These are phyloP conservation scores for Pollenia labialis DNA, from an alignment of 2,888 invertebrate species.

Conservation along the genomic window DNA sequence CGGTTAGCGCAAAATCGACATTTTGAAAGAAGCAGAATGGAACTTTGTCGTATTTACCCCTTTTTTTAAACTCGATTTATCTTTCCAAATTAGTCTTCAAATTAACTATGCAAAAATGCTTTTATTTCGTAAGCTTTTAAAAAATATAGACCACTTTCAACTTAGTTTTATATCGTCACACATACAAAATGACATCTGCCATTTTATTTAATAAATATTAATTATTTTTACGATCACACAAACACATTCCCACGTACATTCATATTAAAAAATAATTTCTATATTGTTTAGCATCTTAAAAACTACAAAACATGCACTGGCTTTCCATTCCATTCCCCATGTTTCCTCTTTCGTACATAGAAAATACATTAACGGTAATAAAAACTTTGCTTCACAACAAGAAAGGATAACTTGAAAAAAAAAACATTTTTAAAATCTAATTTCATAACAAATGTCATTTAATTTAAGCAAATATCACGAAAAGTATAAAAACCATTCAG, in stretches of 20 bases:
- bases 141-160: background rate
- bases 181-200: conserved; percentile 19
- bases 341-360: conserved; percentile 22
- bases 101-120: no score
- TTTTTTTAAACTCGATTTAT: no score
- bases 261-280: conserved; percentile 39
- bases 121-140: background rate
- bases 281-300: conserved; percentile 10
- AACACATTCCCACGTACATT: background rate
- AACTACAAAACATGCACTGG: conserved; percentile 12
- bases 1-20: no score
- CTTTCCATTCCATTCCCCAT: background rate
- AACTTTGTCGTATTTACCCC: no score
- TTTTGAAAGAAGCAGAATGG: no score
- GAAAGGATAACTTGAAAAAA: conserved; percentile 14
- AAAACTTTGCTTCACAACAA: conserved; percentile 39
- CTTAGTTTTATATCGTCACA: background rate
- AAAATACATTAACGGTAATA: conserved; percentile 59
- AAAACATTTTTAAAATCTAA: conserved; percentile 73
- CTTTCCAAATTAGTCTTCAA: no score
- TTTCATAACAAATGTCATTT: conserved; percentile 82
- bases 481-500: conserved; percentile 81
- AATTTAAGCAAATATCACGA: conserved; percentile 83
- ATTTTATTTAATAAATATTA: background rate
- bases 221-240: background rate